phyloP scores from a whole-genome alignment of 2,113 vertebrate species.

The Speoplatyrhinus poulsoni region DNA sequence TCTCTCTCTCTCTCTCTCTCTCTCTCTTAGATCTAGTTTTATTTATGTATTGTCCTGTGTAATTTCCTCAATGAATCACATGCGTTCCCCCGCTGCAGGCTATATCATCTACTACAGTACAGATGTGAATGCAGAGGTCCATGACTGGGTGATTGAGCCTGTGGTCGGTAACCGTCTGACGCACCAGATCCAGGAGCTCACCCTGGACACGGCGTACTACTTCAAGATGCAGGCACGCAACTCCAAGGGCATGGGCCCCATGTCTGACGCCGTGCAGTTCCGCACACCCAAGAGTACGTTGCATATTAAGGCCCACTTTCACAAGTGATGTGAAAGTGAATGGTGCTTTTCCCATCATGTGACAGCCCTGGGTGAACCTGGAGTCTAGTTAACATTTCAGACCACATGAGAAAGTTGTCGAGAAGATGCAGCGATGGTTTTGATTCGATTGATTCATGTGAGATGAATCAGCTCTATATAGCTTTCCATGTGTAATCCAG shows the following conservation, averaged over 20 bases:
- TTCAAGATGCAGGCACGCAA: conserved; percentile 99
- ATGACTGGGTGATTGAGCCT: conserved; percentile 97
- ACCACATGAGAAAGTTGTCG: background rate
- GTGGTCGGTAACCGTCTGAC: conserved; percentile 96
- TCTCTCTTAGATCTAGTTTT: background rate
- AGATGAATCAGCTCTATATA: background rate
- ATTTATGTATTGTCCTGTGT: background rate
- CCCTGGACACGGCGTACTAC: conserved; percentile 95
- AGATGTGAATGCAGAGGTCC: conserved; percentile 93
- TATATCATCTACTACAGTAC: conserved; percentile 99
- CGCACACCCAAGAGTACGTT: conserved; percentile 92
- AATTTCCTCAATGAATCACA: background rate
- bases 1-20: background rate
- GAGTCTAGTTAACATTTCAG: background rate
- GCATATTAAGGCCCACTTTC: background rate
- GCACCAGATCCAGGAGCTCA: conserved; percentile 97
- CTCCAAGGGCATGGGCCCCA: conserved; percentile 98
- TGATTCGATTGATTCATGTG: background rate
- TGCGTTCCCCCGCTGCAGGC: conserved; percentile 68
- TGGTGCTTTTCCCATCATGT: no score
- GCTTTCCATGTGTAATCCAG: background rate
- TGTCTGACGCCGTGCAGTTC: conserved; percentile 97
- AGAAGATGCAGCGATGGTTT: background rate
- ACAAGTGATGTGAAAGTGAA: no score
- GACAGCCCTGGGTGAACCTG: no score